Percentiles rank a stretch among this genome's conserved stretches.
These are phyloP conservation scores for Ormyrus nitidulus DNA, from an alignment of 2,888 invertebrate genomes.

Conservation along the genomic window DNA sequence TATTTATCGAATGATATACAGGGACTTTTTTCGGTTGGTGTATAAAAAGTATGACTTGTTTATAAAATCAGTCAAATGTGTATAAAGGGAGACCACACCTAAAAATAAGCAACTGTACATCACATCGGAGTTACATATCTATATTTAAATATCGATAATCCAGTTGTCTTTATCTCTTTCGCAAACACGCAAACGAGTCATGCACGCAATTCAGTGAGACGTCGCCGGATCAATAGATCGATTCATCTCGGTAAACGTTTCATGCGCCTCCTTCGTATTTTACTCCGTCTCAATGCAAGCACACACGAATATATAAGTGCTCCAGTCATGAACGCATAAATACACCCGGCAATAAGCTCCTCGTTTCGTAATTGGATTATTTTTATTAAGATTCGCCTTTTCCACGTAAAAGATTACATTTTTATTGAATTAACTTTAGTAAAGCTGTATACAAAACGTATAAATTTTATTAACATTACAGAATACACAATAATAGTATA, in stretches of 20 bases:
- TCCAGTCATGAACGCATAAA: too few species aligned
- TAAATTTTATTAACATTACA: too few species aligned
- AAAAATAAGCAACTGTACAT: constrained; percentile 7
- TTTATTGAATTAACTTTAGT: too few species aligned
- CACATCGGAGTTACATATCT: not conserved
- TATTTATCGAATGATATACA: constrained; percentile 25
- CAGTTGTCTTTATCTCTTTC: not conserved
- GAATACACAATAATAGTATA: too few species aligned
- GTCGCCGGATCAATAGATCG: constrained; percentile 28
- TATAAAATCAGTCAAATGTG: not conserved
- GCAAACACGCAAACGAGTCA: not conserved
- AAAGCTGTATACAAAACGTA: too few species aligned
- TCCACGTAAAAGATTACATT: too few species aligned
- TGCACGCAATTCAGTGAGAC: not conserved
- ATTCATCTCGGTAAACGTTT: not conserved
- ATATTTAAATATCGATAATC: not conserved
- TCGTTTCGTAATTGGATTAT: not conserved
- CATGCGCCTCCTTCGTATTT: too few species aligned
- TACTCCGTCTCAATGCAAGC: too few species aligned
- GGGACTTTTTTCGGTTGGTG: not conserved
- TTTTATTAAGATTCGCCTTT: too few species aligned
- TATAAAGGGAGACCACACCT: not conserved
- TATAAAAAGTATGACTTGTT: not conserved
- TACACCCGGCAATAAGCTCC: not conserved
- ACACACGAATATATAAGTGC: too few species aligned